These are phyloP conservation scores for Micronycteris hirsuta DNA, from an alignment of 2,113 vertebrate species.

Conservation along the genomic window DNA sequence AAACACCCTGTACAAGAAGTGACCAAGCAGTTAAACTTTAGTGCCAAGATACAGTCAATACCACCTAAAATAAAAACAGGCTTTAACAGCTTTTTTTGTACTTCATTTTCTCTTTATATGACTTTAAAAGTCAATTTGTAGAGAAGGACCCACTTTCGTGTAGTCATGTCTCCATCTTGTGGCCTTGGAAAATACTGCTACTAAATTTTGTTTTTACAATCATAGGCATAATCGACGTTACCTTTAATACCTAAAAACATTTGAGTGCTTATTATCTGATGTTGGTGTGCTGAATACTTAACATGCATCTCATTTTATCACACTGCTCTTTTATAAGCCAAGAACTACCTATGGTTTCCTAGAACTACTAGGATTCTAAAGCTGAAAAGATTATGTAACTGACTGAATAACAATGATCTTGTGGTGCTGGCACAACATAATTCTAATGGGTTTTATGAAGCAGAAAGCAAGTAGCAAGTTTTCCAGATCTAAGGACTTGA, in stretches of 20 bases:
- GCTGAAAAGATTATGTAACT: not conserved
- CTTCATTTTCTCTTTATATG: not conserved
- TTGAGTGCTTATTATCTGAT: not conserved
- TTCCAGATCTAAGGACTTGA: not conserved
- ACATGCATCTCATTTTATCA: not conserved
- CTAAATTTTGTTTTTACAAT: slow-evolving; percentile 31
- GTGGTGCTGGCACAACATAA: not conserved
- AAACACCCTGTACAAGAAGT: not conserved
- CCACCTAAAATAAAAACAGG: not conserved
- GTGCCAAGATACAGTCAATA: not conserved
- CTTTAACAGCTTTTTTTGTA: not conserved
- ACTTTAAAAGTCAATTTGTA: slow-evolving; percentile 20
- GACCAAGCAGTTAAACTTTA: not conserved
- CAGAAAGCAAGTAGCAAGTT: not conserved
- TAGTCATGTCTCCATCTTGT: slow-evolving; percentile 64
- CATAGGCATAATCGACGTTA: not conserved
- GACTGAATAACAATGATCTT: not conserved
- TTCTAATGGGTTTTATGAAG: not conserved
- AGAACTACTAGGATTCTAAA: not conserved
- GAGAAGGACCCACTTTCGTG: not conserved
- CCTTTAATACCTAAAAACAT: slow-evolving; percentile 7
- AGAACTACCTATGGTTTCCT: not conserved
- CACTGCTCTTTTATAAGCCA: not conserved
- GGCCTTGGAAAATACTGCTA: slow-evolving; percentile 55
- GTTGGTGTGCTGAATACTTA: not conserved